Evolutionary conservation across 2,888 invertebrate species (phyloP), one percentile per base, ranked within the genome.

Genomic region (Pachymerium ferrugineum): DNA sequence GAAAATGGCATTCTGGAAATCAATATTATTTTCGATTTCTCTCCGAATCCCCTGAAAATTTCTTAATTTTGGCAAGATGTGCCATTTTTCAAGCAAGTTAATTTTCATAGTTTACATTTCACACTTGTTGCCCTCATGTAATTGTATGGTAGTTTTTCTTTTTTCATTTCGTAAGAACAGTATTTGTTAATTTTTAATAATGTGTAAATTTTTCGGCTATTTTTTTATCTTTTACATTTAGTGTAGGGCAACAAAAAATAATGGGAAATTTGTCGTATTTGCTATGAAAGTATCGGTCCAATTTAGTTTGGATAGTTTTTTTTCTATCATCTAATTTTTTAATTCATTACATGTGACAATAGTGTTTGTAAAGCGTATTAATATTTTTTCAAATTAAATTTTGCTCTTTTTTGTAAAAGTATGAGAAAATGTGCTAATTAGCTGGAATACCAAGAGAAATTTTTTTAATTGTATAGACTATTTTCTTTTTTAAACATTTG

Each of bases 271-370:
- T 69, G 31, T 69, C 12, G 38, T 69, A 69, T 33, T 33, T 69
- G 28, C 30, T 33, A 33, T 69, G 70, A 69, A 30, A 69, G 70
- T 33, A 31, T 33, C 30, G 30, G 70, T 30, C 33, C 70, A 69
- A 33, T 69, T 33, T 19, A 35, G 71, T 35, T 62, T 71, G 38
- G 22, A 71, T 71, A 71, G 38, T 71, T 71, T 33, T 71, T 62
- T 25, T 62, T 62, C 28, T 28, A n/a, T 4, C 38, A 38, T 38
- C 14, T 62, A 12, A 71, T 16, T 71, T 71, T 71, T 71, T 71
- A 22, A 47, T 47, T 70, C 70, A 71, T 71, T 71, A 35, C 35
- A 71, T 71, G 71, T 71, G 38, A 71, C 71, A 71, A 71, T 71
- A 38, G 71, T 71, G 31, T 71, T 31, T 71, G 25, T 29, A 38